Base-by-base conservation (phyloP, 2,888 invertebrate genomes). In the Lymantria dispar region DNA sequence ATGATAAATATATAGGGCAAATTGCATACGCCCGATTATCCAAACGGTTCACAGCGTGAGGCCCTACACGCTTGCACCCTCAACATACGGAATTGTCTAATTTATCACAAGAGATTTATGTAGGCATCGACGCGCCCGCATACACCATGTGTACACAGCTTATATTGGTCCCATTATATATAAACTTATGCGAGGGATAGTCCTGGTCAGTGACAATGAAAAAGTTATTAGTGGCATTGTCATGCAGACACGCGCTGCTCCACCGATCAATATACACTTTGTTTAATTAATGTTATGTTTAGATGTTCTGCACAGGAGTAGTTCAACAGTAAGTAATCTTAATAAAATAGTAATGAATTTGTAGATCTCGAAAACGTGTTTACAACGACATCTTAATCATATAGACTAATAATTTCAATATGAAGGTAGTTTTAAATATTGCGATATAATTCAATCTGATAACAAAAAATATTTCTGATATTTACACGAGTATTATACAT, bases 41-140 rank as follows among this genome's bases (percentile, higher is more conserved):
- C 70, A 67, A 67, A 68, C 55, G 65, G 60, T 65, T 68, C 72
- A 63, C 70, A 68, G 76, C 75, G 74, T 72, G 74, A 58, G 74
- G 70, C 64, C 60, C 59, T 52, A 44, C 52, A 54, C 73, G 63
- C 66, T 76, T 74, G 77, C 78, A 77, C 78, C 80, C 80, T 77
- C n/a, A 83, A 79, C 81, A 80, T 79, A 76, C 74, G 70, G 81
- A 82, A 83, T 84, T 76, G 80, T 76, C 81, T 82, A 83, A 85
- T 85, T 83, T 82, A 84, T 83, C 83, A 78, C 75, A 64, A 57
- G 68, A 83, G 81, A 83, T 84, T 85, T 83, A 83, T 84, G 70
- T 77, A 75, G 69, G 68, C 72, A 78, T 68, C 73, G 80, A 80
- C 80, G 75, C 74, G 64, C 82, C 81, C 81, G 85, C 79, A 82